A percentile compares a stretch with the other conserved stretches of the same genome.
Conservation (phyloP, 53 echinoderm and acorn worm species). For the Stichopus horrens region DNA sequence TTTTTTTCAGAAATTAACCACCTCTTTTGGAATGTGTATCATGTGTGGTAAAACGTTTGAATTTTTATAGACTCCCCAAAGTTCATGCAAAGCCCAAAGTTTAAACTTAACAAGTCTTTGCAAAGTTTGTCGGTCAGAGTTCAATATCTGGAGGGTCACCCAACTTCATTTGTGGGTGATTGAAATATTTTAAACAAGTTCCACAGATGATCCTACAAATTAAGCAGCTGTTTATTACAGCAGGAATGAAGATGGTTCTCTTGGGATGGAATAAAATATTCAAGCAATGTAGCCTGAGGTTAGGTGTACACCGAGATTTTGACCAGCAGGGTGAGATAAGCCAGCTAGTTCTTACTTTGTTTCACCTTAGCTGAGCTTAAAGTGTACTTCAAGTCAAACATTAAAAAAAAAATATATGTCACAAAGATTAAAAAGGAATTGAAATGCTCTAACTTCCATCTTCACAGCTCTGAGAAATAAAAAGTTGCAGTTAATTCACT, state of each 20-base stretch:
- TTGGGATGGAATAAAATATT: neutral
- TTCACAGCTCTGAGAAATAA: no score
- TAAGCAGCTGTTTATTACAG: conserved; percentile 35
- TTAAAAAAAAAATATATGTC: no score
- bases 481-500: no score
- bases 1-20: no score
- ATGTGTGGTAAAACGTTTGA: no score
- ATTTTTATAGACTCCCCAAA: no score
- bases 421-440: no score
- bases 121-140: neutral
- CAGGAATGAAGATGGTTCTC: neutral
- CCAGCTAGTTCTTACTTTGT: neutral
- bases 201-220: neutral
- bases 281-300: neutral
- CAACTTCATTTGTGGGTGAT: neutral
- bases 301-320: neutral
- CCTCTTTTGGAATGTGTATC: no score
- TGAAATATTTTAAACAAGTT: neutral
- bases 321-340: neutral
- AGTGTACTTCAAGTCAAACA: no score
- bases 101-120: no score
- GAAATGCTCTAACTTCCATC: no score
- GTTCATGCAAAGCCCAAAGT: no score
- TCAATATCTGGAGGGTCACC: neutral
- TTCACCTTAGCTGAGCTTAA: neutral